Percentiles rank a stretch among this genome's conserved stretches.
Conservation (phyloP, 2,797 vertebrate species). For the Cyclopterus lumpus region DNA sequence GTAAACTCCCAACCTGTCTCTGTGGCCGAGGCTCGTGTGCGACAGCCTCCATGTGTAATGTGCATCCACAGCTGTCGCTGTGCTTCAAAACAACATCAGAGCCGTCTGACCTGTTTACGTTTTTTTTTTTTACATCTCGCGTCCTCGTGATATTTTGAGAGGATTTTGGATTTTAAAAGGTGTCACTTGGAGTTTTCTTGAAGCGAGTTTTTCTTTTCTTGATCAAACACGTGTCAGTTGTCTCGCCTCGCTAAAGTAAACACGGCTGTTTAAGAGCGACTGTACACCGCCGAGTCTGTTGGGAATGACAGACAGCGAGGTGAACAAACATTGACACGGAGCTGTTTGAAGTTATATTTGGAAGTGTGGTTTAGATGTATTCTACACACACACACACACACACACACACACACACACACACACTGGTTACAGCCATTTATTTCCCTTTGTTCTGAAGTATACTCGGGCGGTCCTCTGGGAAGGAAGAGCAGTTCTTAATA, state of each 20-base stretch:
- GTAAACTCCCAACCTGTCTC: too few species aligned
- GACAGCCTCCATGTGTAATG: too few species aligned
- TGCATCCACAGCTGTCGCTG: slow-evolving; percentile 22
- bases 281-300: slow-evolving; percentile 51
- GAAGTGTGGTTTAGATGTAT: slow-evolving; percentile 63
- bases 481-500: slow-evolving; percentile 41
- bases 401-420: slow-evolving; percentile 2
- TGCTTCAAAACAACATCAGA: slow-evolving; percentile 17
- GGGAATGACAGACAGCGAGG: slow-evolving; percentile 69
- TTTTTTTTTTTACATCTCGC: not conserved
- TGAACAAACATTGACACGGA: slow-evolving; percentile 75
- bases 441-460: slow-evolving; percentile 64
- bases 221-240: slow-evolving; percentile 65
- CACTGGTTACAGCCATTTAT: slow-evolving; percentile 65
- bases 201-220: slow-evolving; percentile 19
- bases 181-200: slow-evolving; percentile 23
- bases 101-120: slow-evolving; percentile 29
- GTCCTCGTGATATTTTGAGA: slow-evolving; percentile 5
- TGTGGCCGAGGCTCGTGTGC: too few species aligned
- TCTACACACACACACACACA: slow-evolving; percentile 7
- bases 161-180: slow-evolving; percentile 18
- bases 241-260: slow-evolving; percentile 64
- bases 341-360: slow-evolving; percentile 78
- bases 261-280: slow-evolving; percentile 62
- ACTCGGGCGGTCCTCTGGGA: slow-evolving; percentile 56